These are phyloP conservation scores for Drosophila parvula DNA, from an alignment of 1,140 invertebrate species.

Conservation along the genomic window DNA sequence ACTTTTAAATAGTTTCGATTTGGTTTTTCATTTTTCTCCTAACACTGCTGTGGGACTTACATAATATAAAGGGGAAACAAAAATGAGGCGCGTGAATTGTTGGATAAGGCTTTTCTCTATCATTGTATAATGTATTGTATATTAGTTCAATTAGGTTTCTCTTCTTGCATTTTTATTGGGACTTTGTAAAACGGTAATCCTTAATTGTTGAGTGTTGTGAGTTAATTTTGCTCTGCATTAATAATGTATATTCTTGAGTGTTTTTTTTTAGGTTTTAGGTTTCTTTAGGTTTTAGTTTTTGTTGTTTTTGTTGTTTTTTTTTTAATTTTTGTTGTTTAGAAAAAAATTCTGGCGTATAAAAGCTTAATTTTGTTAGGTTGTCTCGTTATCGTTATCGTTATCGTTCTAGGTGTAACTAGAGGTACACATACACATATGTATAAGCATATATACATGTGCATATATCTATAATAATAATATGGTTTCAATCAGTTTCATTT, in stretches of 20 bases:
- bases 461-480: slow-evolving; percentile 34
- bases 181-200: slow-evolving; percentile 53
- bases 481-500: slow-evolving; percentile 57
- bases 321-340: slow-evolving; percentile 58
- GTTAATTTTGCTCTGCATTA: slow-evolving; percentile 30
- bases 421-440: slow-evolving; percentile 40
- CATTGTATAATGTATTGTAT: slow-evolving; percentile 53
- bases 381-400: slow-evolving; percentile 27
- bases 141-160: slow-evolving; percentile 46
- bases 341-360: slow-evolving; percentile 81
- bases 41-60: slow-evolving; percentile 53
- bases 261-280: slow-evolving; percentile 37
- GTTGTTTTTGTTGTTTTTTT: slow-evolving; percentile 30
- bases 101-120: slow-evolving; percentile 69
- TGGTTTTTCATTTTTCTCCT: slow-evolving; percentile 4
- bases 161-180: slow-evolving; percentile 18
- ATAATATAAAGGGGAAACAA: slow-evolving; percentile 42
- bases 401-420: slow-evolving; percentile 42
- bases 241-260: slow-evolving; percentile 49
- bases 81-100: slow-evolving; percentile 62
- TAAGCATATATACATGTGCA: slow-evolving; percentile 37
- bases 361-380: slow-evolving; percentile 59
- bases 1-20: not conserved
- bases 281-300: slow-evolving; percentile 13
- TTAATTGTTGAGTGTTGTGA: slow-evolving; percentile 59